phyloP scores from a whole-genome alignment of 2,113 vertebrate species.

The Pedetes capensis region DNA sequence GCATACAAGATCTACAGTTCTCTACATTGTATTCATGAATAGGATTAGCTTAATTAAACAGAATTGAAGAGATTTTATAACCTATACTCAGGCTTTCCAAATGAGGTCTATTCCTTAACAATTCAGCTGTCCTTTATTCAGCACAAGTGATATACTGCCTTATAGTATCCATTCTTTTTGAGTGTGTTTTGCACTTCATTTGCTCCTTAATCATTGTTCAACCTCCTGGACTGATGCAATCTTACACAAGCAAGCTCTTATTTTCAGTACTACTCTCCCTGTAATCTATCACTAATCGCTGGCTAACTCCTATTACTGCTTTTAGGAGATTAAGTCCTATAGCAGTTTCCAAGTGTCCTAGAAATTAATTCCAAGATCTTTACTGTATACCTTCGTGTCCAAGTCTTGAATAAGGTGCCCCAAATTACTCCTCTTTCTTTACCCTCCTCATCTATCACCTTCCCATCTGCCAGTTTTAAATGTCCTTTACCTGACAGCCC shows the following conservation, averaged over 20 bases:
- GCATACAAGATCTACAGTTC: neutral
- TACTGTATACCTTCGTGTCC: conserved; percentile 49
- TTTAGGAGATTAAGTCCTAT: conserved; percentile 61
- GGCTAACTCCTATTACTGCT: conserved; percentile 62
- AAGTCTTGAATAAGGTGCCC: conserved; percentile 37
- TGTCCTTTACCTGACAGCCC: neutral
- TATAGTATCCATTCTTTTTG: neutral
- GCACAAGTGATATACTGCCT: neutral
- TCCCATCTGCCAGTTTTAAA: neutral
- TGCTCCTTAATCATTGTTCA: conserved; percentile 21
- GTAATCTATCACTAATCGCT: conserved; percentile 65
- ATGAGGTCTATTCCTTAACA: conserved; percentile 23
- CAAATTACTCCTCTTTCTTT: conserved; percentile 8
- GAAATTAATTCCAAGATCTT: conserved; percentile 66
- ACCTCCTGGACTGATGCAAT: conserved; percentile 10
- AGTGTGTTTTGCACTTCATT: neutral
- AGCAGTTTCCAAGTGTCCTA: conserved; percentile 68
- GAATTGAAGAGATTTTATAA: conserved; percentile 44
- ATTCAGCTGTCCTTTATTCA: conserved; percentile 31
- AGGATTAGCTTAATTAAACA: conserved; percentile 48
- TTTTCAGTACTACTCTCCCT: conserved; percentile 39
- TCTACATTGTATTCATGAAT: neutral
- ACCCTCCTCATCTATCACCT: neutral
- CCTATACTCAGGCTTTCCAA: neutral
- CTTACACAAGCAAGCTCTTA: conserved; percentile 29